Percentiles rank a stretch among this genome's conserved stretches.
phyloP scores from a whole-genome alignment of 2,797 vertebrate genomes.

The Chiropotes sagulatus region DNA sequence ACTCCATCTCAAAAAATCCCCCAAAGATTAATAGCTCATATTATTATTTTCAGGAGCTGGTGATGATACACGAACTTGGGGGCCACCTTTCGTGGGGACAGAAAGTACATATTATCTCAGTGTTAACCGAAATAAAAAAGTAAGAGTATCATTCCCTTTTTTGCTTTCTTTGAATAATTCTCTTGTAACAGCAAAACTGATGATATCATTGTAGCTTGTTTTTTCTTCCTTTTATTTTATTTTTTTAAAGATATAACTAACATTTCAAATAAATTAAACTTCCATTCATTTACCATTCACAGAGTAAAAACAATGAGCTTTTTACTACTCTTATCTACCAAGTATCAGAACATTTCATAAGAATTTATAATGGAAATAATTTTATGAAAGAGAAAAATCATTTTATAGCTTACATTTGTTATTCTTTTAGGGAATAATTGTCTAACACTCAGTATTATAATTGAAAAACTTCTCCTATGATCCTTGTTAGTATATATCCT shows the following conservation, averaged over 20 bases:
- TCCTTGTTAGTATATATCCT: background rate
- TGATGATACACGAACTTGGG: slow-evolving; percentile 96
- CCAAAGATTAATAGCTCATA: background rate
- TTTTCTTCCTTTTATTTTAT: background rate
- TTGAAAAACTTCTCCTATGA: slow-evolving; percentile 24
- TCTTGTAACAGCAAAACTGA: slow-evolving; percentile 36
- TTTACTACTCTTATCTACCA: slow-evolving; percentile 24
- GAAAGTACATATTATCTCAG: slow-evolving; percentile 97
- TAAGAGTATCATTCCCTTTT: slow-evolving; percentile 74
- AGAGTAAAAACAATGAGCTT: background rate
- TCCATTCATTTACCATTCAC: background rate
- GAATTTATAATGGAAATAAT: slow-evolving; percentile 41
- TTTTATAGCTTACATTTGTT: slow-evolving; percentile 41
- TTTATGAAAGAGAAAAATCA: slow-evolving; percentile 37
- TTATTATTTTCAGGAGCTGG: slow-evolving; percentile 88
- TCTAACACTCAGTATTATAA: background rate
- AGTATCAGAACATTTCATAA: slow-evolving; percentile 50
- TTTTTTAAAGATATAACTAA: background rate
- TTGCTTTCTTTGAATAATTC: background rate
- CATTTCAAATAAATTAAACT: slow-evolving; percentile 40
- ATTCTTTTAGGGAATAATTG: slow-evolving; percentile 6
- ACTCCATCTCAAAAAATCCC: background rate
- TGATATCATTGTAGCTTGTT: background rate
- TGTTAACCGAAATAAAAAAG: slow-evolving; percentile 97
- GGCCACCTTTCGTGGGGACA: slow-evolving; percentile 91